Evolutionary conservation across 2,113 vertebrate genomes (phyloP).

Genomic region (Climacteris rufus): DNA sequence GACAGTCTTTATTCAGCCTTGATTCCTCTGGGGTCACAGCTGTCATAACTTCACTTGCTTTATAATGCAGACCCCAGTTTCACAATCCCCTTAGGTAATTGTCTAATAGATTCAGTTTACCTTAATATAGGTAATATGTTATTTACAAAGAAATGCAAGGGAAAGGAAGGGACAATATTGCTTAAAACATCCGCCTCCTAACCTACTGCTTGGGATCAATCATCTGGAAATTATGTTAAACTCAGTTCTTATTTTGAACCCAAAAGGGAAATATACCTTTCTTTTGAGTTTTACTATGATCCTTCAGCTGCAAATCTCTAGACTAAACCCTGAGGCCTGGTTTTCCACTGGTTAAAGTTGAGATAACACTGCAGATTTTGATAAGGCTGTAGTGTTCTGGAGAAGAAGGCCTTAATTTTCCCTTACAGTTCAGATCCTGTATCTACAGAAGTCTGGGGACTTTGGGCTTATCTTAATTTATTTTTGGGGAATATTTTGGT

Average conservation of each 20-base stretch:
- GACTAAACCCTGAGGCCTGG: not conserved
- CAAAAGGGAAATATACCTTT: not conserved
- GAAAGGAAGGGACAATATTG: not conserved
- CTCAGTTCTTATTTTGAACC: not conserved
- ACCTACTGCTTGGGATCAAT: not conserved
- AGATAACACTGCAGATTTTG: not conserved
- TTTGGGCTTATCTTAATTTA: not conserved
- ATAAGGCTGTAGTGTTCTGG: not conserved
- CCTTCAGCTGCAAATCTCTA: not conserved
- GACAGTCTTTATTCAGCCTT: constrained; percentile 82
- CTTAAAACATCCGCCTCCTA: not conserved
- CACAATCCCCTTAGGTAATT: constrained; percentile 60
- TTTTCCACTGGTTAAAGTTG: not conserved
- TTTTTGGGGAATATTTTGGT: not conserved
- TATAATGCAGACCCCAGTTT: constrained; percentile 62
- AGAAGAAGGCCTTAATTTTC: not conserved
- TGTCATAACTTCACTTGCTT: constrained; percentile 81
- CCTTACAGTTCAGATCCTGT: not conserved
- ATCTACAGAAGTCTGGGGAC: not conserved
- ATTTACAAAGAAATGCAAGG: not conserved
- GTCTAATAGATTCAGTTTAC: constrained; percentile 68
- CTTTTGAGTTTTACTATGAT: not conserved
- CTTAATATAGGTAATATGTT: constrained; percentile 61
- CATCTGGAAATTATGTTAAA: constrained; percentile 14
- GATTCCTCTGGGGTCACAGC: constrained; percentile 74